These are phyloP conservation scores for Drosophila pegasa DNA, from an alignment of 2,888 invertebrate genomes.

Conservation along the genomic window DNA sequence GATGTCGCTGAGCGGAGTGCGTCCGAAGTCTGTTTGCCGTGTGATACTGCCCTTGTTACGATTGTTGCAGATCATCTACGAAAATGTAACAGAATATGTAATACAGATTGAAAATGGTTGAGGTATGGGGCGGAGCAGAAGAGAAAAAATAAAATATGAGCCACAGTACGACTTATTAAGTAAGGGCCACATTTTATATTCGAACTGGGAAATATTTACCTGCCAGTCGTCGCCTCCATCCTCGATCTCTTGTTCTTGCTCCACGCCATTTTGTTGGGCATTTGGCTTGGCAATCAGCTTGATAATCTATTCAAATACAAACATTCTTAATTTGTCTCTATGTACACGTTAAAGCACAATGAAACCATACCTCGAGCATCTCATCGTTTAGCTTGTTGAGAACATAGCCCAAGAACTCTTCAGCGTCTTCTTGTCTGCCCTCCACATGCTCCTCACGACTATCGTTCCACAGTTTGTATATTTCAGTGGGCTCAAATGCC, in stretches of 20 bases:
- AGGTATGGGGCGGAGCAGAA: too few species aligned
- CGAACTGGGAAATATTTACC: slow-evolving; percentile 67
- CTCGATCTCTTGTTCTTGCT: slow-evolving; percentile 82
- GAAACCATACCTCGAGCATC: slow-evolving; percentile 92
- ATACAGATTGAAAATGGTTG: too few species aligned
- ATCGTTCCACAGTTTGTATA: slow-evolving; percentile 93
- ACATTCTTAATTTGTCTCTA: not conserved
- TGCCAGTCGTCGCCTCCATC: slow-evolving; percentile 85
- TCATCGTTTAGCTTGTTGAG: slow-evolving; percentile 98
- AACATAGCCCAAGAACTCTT: slow-evolving; percentile 97
- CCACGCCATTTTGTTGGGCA: slow-evolving; percentile 85
- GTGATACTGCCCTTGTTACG: slow-evolving; percentile 96
- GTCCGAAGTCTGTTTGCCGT: slow-evolving; percentile 91
- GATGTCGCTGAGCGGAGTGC: slow-evolving; percentile 96
- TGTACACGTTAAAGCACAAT: not conserved
- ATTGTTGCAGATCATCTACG: slow-evolving; percentile 88
- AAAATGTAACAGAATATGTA: too few species aligned
- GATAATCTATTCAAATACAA: slow-evolving; percentile 85
- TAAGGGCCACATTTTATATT: too few species aligned
- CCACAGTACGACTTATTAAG: too few species aligned
- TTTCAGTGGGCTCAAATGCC: slow-evolving; percentile 95
- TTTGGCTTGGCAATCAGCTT: slow-evolving; percentile 87
- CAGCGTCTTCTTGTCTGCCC: slow-evolving; percentile 98
- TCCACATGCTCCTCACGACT: slow-evolving; percentile 90
- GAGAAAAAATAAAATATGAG: not conserved